A percentile compares a stretch with the other conserved stretches of the same genome.
Evolutionary conservation across 2,797 vertebrate genomes (phyloP).

Genomic region (Chiloscyllium punctatum): DNA sequence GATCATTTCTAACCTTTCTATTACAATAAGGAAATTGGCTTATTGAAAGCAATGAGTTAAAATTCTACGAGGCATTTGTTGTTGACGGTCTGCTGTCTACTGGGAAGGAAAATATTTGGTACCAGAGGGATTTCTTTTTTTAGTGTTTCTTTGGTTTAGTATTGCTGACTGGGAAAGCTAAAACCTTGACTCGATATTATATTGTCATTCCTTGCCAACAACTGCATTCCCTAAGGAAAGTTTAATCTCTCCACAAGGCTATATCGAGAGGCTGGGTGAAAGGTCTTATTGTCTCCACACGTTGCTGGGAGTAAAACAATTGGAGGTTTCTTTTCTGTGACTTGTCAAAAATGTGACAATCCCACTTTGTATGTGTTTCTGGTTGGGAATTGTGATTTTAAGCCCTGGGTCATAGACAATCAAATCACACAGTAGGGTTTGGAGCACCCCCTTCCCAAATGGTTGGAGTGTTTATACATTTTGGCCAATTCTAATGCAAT

Average conservation of each 20-base stretch:
- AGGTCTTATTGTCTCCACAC: not conserved
- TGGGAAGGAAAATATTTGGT: conserved; percentile 34
- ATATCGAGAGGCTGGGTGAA: conserved; percentile 28
- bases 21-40: not conserved
- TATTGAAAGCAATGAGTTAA: conserved; percentile 9
- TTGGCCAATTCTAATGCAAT: not conserved
- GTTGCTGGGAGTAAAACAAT: conserved; percentile 17
- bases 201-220: conserved; percentile 33
- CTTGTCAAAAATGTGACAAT: conserved; percentile 29
- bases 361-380: not conserved
- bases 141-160: not conserved
- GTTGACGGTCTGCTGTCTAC: conserved; percentile 37
- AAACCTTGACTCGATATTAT: conserved; percentile 35
- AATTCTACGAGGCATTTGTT: not conserved
- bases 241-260: conserved; percentile 14
- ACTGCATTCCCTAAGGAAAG: conserved; percentile 21
- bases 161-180: conserved; percentile 27
- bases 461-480: not conserved
- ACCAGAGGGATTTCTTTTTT: conserved; percentile 33
- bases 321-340: conserved; percentile 5
- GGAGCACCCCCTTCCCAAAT: not conserved
- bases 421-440: not conserved
- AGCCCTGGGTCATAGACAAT: not conserved
- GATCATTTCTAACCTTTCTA: not conserved
- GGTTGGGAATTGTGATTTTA: not conserved